Evolutionary conservation across 2,113 vertebrate species (phyloP).

Genomic region (Erpornis zantholeuca): DNA sequence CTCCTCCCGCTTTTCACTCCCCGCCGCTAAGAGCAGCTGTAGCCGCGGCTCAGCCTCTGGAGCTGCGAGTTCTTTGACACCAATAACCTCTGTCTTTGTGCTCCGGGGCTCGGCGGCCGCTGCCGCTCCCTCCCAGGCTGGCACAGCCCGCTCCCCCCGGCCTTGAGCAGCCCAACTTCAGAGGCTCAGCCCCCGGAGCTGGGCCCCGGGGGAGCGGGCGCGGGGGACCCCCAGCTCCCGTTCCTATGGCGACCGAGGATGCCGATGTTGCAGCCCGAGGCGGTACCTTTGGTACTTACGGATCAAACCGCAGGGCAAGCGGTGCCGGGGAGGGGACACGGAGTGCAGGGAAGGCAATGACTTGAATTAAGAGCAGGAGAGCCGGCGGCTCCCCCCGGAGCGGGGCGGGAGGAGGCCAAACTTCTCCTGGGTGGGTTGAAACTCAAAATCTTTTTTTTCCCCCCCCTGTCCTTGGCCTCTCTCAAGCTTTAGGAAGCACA

Average conservation of each 20-base stretch:
- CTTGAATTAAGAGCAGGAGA: slow-evolving; percentile 25
- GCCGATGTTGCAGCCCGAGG: slow-evolving; percentile 48
- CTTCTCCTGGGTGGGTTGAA: not conserved
- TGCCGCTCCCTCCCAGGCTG: not conserved
- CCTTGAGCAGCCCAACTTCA: slow-evolving; percentile 19
- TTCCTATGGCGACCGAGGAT: slow-evolving; percentile 71
- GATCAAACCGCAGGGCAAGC: slow-evolving; percentile 57
- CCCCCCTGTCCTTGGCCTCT: not conserved
- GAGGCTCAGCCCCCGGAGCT: slow-evolving; percentile 48
- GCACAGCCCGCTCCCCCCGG: not conserved
- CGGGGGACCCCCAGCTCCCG: not conserved
- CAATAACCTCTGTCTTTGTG: slow-evolving; percentile 63
- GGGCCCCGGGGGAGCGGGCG: not conserved
- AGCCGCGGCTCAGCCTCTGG: not conserved
- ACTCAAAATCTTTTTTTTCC: fast-evolving
- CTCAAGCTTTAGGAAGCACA: not conserved
- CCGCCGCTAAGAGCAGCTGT: not conserved
- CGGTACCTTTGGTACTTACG: slow-evolving; percentile 49
- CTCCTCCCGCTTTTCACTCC: not conserved
- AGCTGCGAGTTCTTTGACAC: slow-evolving; percentile 46
- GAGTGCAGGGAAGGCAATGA: slow-evolving; percentile 4
- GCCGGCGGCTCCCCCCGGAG: not conserved
- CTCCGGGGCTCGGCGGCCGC: not conserved
- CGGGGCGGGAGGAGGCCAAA: not conserved
- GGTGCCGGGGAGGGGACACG: slow-evolving; percentile 22